Base-by-base conservation (phyloP, 2,113 vertebrate genomes). In the Pterocles burchelli region DNA sequence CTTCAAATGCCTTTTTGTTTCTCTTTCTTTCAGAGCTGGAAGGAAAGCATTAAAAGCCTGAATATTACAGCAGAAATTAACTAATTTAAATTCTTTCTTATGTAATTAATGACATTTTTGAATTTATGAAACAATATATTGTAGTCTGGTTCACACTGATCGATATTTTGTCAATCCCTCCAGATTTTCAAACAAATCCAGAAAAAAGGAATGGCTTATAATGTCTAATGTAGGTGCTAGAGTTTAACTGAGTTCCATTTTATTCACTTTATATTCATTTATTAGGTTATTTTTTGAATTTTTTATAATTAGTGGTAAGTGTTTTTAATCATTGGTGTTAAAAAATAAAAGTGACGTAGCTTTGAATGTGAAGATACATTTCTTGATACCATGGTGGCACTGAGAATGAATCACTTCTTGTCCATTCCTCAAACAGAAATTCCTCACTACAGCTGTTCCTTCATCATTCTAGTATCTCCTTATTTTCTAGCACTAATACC, bases 251-350 rank as follows among this genome's bases (percentile, higher is more conserved):
- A 63, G 20, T 43, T 77, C 11, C 3, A 57, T 68, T 84, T 76
- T 81, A 43, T 74, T 77, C 6, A 36, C 10, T 3, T 46, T 45
- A 28, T 22, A 22, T 38, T 74, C 67, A 19, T 80, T 66, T 51
- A 25, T 51, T 36, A 58, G 3, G 8, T 4, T 17, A 0, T 59
- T 52, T 24, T 51, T 41, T 38, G 11, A 38, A 0, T 21, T 52
- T 65, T 21, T 67, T 68, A 20, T 8, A 38, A 41, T 26, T 10
- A 16, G 0, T 31, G 10, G 43, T 41, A 26, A 38, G 7, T 33
- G 7, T 6, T 55, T 74, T 73, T 54, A 59, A 59, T n/a, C 18
- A 72, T 78, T 17, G 34, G 7, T 29, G 10, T 20, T 61, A 71
- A 63, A 82, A 54, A 46, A n/a, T 14, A 51, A 16, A 49, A 13